These are phyloP conservation scores for Erannis defoliaria DNA, from an alignment of 2,888 invertebrate genomes.

Conservation along the genomic window DNA sequence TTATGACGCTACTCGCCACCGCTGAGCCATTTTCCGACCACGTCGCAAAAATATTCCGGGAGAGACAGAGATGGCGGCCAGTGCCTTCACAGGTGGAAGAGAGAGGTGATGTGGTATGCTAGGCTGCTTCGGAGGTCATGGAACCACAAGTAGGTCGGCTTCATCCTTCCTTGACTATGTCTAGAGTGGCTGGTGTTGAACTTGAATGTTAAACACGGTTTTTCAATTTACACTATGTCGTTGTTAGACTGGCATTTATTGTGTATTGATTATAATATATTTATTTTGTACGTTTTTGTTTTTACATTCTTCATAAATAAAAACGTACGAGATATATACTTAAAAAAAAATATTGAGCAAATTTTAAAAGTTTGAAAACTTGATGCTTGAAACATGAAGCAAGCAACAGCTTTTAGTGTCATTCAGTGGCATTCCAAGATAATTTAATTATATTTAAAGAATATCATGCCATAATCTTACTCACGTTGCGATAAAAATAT, in stretches of 20 bases:
- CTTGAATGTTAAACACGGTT: constrained; percentile 84
- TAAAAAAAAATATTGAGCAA: too few species aligned
- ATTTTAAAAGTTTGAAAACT: too few species aligned
- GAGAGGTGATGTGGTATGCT: constrained; percentile 64
- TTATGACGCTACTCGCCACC: constrained; percentile 68
- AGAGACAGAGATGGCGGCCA: constrained; percentile 66
- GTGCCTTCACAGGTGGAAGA: constrained; percentile 51
- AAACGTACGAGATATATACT: too few species aligned
- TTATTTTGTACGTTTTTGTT: too few species aligned
- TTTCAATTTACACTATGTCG: constrained; percentile 50
- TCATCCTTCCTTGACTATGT: constrained; percentile 80
- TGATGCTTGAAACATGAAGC: too few species aligned
- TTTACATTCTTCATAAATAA: not conserved
- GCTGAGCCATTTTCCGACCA: constrained; percentile 72
- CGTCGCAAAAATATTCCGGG: constrained; percentile 85
- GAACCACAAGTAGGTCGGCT: constrained; percentile 85
- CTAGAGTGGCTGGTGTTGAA: constrained; percentile 72
- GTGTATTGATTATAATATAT: too few species aligned
- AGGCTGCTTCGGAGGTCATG: constrained; percentile 83
- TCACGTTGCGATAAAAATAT: too few species aligned
- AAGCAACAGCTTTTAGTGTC: too few species aligned
- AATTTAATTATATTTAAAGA: too few species aligned
- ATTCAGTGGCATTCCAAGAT: too few species aligned
- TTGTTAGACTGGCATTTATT: constrained; percentile 1
- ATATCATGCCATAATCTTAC: too few species aligned